Evolutionary conservation across 2,888 invertebrate genomes (phyloP).

Genomic region (Rhorus exstirpatorius): DNA sequence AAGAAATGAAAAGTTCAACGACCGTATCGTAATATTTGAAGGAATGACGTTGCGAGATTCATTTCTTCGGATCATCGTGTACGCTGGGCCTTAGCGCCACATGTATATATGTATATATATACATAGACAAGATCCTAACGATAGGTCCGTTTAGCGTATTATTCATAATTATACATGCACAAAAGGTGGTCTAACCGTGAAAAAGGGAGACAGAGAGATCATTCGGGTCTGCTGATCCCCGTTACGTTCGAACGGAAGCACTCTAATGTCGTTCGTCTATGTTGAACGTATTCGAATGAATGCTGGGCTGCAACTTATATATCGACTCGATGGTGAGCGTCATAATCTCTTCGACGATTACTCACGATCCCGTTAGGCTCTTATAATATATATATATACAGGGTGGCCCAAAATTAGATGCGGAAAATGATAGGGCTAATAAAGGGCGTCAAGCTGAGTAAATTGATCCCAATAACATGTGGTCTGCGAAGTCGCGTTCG

Average conservation of each 20-base stretch:
- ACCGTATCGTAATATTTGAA: constrained; percentile 43
- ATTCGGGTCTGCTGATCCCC: neutral
- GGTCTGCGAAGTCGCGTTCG: no score
- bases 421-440: no score
- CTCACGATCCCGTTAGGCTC: constrained; percentile 82
- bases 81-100: neutral
- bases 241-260: constrained; percentile 23
- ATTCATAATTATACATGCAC: constrained; percentile 42
- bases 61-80: constrained; percentile 33
- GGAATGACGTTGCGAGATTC: constrained; percentile 36
- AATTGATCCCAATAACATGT: no score
- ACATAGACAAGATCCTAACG: constrained; percentile 26
- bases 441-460: no score
- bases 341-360: constrained; percentile 76
- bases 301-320: constrained; percentile 35
- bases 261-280: constrained; percentile 36
- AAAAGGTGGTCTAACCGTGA: constrained; percentile 10
- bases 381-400: no score
- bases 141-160: constrained; percentile 54
- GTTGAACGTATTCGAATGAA: constrained; percentile 52
- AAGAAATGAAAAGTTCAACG: constrained; percentile 45
- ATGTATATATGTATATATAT: no score
- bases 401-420: no score
- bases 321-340: constrained; percentile 58
- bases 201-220: neutral